phyloP scores from a whole-genome alignment of 2,888 invertebrate genomes.

The Chymomyza caudatula region DNA sequence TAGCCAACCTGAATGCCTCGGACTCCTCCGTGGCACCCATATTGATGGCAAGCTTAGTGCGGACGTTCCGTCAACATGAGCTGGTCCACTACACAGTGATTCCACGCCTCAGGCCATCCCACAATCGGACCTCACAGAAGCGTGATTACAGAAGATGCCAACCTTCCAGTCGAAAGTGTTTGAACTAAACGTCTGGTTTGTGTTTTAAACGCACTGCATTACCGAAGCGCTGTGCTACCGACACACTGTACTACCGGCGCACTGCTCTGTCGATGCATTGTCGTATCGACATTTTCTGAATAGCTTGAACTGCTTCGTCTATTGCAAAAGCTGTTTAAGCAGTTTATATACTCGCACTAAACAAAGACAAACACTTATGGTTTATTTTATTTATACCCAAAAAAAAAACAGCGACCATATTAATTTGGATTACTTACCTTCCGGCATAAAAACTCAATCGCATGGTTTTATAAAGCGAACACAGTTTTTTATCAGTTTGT shows the following conservation, averaged over 20 bases:
- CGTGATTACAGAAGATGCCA: slow-evolving; percentile 99
- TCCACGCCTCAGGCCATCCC: slow-evolving; percentile 96
- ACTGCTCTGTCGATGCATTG: slow-evolving; percentile 10
- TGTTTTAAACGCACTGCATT: neutral
- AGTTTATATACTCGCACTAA: no score
- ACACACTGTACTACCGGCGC: neutral
- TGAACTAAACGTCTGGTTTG: neutral
- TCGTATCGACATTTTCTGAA: neutral
- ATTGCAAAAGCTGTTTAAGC: no score
- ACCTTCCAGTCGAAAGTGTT: slow-evolving; percentile 87
- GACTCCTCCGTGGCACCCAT: slow-evolving; percentile 94
- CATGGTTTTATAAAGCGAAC: no score
- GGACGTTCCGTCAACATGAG: slow-evolving; percentile 94
- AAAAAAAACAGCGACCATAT: no score
- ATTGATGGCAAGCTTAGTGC: slow-evolving; percentile 98
- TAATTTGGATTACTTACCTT: no score
- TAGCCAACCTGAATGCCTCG: slow-evolving; percentile 91
- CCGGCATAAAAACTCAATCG: no score
- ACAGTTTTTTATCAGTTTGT: no score
- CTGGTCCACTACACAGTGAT: slow-evolving; percentile 80
- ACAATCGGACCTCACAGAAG: slow-evolving; percentile 94
- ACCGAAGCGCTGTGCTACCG: neutral
- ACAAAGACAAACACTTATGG: no score
- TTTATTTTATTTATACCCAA: no score
- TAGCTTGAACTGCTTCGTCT: neutral